A percentile compares a stretch with the other conserved stretches of the same genome.
Conservation (phyloP, 2,113 vertebrate genomes). For the Phrynosoma platyrhinos region DNA sequence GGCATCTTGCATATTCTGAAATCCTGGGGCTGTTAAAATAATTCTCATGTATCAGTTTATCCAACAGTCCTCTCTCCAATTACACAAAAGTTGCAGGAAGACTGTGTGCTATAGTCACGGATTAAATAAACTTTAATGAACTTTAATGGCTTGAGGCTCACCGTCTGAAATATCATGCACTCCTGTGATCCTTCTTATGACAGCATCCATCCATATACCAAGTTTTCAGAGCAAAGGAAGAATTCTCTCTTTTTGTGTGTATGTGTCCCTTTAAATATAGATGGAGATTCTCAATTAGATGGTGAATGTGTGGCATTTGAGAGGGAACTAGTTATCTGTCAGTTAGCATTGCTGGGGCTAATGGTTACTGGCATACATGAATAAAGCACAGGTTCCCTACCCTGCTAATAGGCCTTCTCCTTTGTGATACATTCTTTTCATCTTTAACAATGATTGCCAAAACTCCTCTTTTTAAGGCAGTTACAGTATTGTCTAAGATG, state of each 20-base stretch:
- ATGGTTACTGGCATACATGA: not conserved
- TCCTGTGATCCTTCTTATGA: no score
- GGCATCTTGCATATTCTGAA: not conserved
- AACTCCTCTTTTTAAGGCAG: not conserved
- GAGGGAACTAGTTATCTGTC: not conserved
- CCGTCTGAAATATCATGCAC: not conserved
- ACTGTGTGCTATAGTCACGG: not conserved
- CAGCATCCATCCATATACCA: not conserved
- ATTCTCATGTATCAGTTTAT: not conserved
- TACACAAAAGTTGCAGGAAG: slow-evolving; percentile 4
- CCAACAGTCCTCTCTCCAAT: not conserved
- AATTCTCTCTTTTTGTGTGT: not conserved
- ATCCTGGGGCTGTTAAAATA: slow-evolving; percentile 18
- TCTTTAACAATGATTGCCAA: not conserved
- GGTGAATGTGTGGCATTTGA: not conserved
- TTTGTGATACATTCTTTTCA: not conserved
- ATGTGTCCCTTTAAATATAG: not conserved
- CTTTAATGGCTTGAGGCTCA: not conserved
- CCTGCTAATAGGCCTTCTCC: not conserved
- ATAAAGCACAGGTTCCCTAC: not conserved
- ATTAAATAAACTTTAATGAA: not conserved
- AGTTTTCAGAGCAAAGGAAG: not conserved
- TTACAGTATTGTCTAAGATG: not conserved
- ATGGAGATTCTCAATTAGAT: not conserved
- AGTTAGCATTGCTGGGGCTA: not conserved